A percentile compares a stretch with the other conserved stretches of the same genome.
These are phyloP conservation scores for Synergus gifuensis DNA, from an alignment of 2,888 invertebrate genomes.

Conservation along the genomic window DNA sequence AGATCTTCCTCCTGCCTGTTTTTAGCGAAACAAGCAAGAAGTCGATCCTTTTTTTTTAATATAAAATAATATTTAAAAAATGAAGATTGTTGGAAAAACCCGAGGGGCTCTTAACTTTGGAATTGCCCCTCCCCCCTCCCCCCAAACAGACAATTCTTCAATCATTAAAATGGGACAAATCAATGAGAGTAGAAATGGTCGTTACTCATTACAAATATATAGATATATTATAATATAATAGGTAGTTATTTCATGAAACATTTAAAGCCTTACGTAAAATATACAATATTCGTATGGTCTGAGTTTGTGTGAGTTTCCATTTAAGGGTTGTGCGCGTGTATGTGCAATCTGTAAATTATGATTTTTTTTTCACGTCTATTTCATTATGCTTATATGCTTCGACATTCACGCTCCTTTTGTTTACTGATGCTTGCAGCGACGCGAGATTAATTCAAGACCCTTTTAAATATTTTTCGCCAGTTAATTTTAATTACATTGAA, in stretches of 20 bases:
- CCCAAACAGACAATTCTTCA: conserved; percentile 43
- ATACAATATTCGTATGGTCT: conserved; percentile 65
- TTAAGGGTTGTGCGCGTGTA: conserved; percentile 35
- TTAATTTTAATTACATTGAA: conserved; percentile 21
- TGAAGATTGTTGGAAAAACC: conserved; percentile 20
- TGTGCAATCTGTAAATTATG: conserved; percentile 48
- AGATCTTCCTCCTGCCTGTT: background rate
- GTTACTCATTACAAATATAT: conserved; percentile 75
- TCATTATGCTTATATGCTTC: conserved; percentile 34
- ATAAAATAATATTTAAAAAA: conserved; percentile 16
- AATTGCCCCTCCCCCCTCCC: conserved; percentile 9
- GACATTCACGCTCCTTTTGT: conserved; percentile 38
- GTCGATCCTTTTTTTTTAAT: background rate
- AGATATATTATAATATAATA: conserved; percentile 74
- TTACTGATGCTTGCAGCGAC: conserved; percentile 43
- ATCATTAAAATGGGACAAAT: conserved; percentile 46
- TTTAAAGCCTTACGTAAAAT: conserved; percentile 76
- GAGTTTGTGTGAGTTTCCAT: conserved; percentile 42
- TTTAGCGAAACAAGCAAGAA: background rate
- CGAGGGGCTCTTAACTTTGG: background rate
- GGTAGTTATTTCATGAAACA: conserved; percentile 75
- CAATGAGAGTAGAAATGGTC: conserved; percentile 64
- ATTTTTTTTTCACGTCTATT: conserved; percentile 47
- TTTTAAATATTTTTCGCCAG: conserved; percentile 34
- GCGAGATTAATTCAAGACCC: conserved; percentile 41